Evolutionary conservation across 2,888 invertebrate genomes (phyloP).

Genomic region (Athalia rosae): DNA sequence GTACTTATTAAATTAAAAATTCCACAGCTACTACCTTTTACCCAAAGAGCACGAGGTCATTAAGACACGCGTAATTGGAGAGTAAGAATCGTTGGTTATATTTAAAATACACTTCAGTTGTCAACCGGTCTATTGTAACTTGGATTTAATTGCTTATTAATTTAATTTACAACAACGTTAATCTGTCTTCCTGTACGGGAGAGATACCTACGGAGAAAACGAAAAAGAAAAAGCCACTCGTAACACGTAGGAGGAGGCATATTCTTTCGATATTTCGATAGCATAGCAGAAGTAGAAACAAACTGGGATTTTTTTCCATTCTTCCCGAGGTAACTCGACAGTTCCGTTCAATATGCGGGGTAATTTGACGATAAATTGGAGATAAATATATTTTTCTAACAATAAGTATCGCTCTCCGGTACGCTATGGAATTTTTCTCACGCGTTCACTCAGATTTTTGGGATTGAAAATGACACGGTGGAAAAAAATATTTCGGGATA

Average conservation of each 20-base stretch:
- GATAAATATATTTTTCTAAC: background rate
- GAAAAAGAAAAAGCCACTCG: background rate
- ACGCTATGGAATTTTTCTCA: slow-evolving; percentile 1
- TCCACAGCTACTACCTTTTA: slow-evolving; percentile 38
- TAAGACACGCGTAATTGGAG: slow-evolving; percentile 45
- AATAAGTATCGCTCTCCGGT: background rate
- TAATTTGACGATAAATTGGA: too few species aligned
- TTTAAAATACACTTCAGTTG: slow-evolving; percentile 40
- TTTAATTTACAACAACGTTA: slow-evolving; percentile 37
- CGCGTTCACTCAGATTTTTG: slow-evolving; percentile 1
- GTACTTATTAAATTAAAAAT: slow-evolving; percentile 47
- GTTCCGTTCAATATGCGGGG: too few species aligned
- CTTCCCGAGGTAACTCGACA: too few species aligned
- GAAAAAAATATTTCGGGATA: background rate
- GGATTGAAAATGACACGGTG: slow-evolving; percentile 1
- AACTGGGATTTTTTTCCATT: background rate
- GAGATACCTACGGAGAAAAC: too few species aligned
- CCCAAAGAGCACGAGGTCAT: slow-evolving; percentile 37
- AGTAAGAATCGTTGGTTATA: slow-evolving; percentile 41
- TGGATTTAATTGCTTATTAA: slow-evolving; percentile 45
- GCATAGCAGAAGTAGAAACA: background rate
- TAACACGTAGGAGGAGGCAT: background rate
- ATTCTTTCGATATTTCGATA: background rate
- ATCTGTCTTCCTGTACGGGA: slow-evolving; percentile 11
- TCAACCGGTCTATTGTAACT: slow-evolving; percentile 41